Evolutionary conservation across 2,797 vertebrate genomes (phyloP).

Genomic region (Catamblyrhynchus diadema): DNA sequence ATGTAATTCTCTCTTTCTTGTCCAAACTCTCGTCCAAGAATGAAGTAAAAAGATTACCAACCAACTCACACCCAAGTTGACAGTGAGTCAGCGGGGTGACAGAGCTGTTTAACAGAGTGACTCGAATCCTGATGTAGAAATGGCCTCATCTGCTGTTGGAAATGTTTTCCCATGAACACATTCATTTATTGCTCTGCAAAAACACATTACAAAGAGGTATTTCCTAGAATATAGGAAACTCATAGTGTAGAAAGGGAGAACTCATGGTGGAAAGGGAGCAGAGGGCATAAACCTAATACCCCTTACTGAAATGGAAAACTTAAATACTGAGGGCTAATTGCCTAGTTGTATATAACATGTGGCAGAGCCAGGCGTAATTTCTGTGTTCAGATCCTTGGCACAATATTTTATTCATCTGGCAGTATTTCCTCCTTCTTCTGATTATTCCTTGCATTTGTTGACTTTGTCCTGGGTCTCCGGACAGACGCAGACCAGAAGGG

Average conservation of each 20-base stretch:
- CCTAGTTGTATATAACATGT: background rate
- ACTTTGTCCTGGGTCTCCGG: background rate
- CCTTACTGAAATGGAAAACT: background rate
- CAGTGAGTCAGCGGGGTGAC: background rate
- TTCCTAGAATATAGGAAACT: too few relatives aligned
- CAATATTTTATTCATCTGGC: background rate
- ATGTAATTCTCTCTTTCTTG: background rate
- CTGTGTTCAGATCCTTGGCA: fast-evolving
- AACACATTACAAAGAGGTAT: background rate
- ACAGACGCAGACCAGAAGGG: background rate
- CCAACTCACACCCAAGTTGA: background rate
- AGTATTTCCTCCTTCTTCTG: background rate
- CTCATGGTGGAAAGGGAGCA: background rate
- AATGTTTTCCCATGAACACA: background rate
- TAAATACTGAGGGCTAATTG: background rate
- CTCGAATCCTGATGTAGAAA: background rate
- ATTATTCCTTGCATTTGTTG: background rate
- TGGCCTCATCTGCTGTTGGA: background rate
- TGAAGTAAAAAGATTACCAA: conserved; percentile 24
- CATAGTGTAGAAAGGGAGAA: background rate
- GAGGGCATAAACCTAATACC: background rate
- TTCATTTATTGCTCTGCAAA: background rate
- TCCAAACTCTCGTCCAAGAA: background rate
- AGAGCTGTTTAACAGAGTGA: background rate
- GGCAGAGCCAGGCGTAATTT: background rate